These are phyloP conservation scores for Brachystomella parvula DNA, from an alignment of 1,140 invertebrate species.

Conservation along the genomic window DNA sequence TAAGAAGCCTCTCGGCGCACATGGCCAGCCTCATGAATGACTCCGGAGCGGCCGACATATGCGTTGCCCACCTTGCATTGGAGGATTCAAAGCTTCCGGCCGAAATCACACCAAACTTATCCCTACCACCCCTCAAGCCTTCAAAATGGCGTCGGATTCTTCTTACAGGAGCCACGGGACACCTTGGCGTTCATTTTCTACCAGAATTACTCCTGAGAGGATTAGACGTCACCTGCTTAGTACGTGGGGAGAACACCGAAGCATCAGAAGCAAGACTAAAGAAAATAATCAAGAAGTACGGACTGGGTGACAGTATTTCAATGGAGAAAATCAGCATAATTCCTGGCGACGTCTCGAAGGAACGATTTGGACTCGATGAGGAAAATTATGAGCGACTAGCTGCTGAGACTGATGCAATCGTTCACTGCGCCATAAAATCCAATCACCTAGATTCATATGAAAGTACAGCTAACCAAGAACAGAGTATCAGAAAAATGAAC, in stretches of 20 bases:
- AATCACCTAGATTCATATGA: not conserved
- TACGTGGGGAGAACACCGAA: not conserved
- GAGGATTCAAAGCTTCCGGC: conserved; percentile 4
- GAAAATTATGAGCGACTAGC: not conserved
- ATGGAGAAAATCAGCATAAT: not conserved
- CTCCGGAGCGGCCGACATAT: not conserved
- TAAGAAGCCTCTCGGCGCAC: not conserved
- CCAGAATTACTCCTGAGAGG: not conserved
- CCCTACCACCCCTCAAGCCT: not conserved
- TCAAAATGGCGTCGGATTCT: too few relatives aligned
- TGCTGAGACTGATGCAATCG: not conserved
- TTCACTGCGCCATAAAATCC: not conserved
- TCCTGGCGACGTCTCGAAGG: not conserved
- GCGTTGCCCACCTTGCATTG: not conserved
- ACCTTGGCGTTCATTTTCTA: not conserved
- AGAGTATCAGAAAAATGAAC: not conserved
- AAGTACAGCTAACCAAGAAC: not conserved
- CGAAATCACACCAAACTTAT: not conserved
- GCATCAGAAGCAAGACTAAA: not conserved
- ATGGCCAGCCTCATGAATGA: conserved; percentile 10
- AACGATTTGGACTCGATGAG: not conserved
- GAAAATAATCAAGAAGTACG: not conserved
- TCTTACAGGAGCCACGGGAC: not conserved
- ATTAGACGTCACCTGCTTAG: not conserved
- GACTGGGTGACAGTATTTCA: not conserved